These are phyloP conservation scores for Ephialtes manifestator DNA, from an alignment of 2,888 invertebrate species.

Conservation along the genomic window DNA sequence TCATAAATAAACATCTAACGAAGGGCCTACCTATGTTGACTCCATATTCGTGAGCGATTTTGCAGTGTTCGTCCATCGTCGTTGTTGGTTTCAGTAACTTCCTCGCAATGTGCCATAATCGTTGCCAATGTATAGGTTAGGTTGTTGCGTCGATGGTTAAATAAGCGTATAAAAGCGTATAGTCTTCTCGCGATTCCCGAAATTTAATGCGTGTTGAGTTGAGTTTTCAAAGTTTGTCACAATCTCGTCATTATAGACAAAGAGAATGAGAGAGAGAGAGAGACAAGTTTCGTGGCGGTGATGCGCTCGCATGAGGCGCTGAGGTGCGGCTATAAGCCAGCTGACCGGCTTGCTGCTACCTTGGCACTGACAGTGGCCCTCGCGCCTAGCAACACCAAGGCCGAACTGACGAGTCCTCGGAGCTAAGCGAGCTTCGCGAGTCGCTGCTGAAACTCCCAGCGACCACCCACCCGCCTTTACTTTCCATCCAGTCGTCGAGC, in stretches of 20 bases:
- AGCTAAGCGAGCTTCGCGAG: constrained; percentile 66
- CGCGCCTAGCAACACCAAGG: constrained; percentile 85
- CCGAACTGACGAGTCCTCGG: constrained; percentile 75
- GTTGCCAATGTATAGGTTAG: constrained; percentile 4
- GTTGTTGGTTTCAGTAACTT: background rate
- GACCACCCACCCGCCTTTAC: constrained; percentile 55
- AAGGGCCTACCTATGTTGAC: background rate
- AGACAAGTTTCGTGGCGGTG: constrained; percentile 43
- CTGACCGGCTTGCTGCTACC: constrained; percentile 77
- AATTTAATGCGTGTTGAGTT: background rate
- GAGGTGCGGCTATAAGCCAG: constrained; percentile 53
- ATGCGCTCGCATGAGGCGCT: constrained; percentile 50
- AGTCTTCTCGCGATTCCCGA: background rate
- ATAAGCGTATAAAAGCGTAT: background rate
- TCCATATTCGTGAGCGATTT: background rate
- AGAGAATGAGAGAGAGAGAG: background rate
- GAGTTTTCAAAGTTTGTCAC: background rate
- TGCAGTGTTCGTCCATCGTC: background rate
- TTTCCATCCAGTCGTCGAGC: constrained; percentile 31
- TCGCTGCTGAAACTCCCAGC: constrained; percentile 61
- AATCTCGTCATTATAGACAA: background rate
- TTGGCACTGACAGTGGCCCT: constrained; percentile 85
- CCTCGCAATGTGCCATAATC: background rate
- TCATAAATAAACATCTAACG: too few species aligned
- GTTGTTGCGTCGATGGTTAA: background rate